These are phyloP conservation scores for Nibea coibor DNA, from an alignment of 2,113 vertebrate species.

Conservation along the genomic window DNA sequence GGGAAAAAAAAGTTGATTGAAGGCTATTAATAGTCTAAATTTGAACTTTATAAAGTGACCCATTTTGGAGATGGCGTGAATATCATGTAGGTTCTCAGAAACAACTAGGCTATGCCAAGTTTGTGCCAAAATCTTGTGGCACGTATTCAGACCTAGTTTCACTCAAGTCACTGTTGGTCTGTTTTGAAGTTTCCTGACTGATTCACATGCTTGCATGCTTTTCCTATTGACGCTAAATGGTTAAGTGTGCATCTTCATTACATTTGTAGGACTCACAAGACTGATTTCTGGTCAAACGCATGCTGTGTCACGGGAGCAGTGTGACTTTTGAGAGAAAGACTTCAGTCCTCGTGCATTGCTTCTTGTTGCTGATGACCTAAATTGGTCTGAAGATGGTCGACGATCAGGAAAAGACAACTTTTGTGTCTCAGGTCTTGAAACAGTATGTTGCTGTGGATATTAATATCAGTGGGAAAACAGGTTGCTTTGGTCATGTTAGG, in stretches of 20 bases:
- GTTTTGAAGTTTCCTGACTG: slow-evolving; percentile 37
- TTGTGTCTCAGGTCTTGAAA: not conserved
- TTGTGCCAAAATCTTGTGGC: slow-evolving; percentile 47
- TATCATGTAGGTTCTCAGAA: slow-evolving; percentile 39
- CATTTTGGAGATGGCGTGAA: slow-evolving; percentile 30
- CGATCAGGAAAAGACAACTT: not conserved
- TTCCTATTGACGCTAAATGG: slow-evolving; percentile 62
- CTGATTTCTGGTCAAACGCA: not conserved
- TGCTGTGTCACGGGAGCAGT: slow-evolving; percentile 9
- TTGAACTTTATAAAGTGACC: slow-evolving; percentile 50
- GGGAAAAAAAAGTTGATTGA: not conserved
- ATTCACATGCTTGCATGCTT: slow-evolving; percentile 63
- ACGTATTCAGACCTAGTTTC: slow-evolving; percentile 51
- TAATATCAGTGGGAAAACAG: not conserved
- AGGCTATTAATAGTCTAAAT: slow-evolving; percentile 28
- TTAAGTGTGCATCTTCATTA: slow-evolving; percentile 46
- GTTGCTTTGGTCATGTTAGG: not conserved
- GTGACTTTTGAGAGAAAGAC: not conserved
- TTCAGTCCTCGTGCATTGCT: not conserved
- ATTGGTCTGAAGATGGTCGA: not conserved
- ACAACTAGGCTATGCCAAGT: slow-evolving; percentile 32
- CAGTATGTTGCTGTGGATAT: not conserved
- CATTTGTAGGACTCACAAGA: slow-evolving; percentile 42
- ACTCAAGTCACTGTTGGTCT: slow-evolving; percentile 26
- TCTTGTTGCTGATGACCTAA: not conserved